A percentile compares a stretch with the other conserved stretches of the same genome.
Conservation (phyloP, 53 echinoderm and acorn worm species). For the Antedon mediterranea region DNA sequence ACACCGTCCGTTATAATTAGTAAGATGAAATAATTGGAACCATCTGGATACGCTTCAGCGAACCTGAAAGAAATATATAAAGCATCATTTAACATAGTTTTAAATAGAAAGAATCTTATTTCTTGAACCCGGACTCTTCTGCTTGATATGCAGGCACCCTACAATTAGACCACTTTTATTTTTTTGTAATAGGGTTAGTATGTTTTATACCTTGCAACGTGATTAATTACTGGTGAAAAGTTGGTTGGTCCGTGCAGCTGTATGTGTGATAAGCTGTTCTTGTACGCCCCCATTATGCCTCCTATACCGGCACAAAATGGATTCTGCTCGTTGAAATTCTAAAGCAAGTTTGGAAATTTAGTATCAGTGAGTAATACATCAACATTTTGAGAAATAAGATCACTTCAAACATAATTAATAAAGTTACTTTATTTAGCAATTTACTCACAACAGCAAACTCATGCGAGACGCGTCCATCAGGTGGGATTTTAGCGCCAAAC, state of each 20-base stretch:
- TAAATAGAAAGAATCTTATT: too few relatives aligned
- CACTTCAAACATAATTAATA: too few relatives aligned
- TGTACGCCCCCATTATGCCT: neutral
- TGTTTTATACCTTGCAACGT: neutral
- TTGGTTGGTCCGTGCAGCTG: conserved; percentile 6
- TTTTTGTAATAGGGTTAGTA: too few relatives aligned
- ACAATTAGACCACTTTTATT: too few relatives aligned
- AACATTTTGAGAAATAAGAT: too few relatives aligned
- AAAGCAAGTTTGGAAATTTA: too few relatives aligned
- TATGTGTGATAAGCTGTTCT: neutral
- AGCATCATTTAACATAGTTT: too few relatives aligned
- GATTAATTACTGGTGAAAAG: conserved; percentile 2
- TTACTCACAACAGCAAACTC: conserved; percentile 4
- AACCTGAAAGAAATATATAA: too few relatives aligned
- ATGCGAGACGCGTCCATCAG: conserved; percentile 6
- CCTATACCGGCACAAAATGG: conserved; percentile 1
- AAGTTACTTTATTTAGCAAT: too few relatives aligned
- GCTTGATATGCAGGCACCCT: too few relatives aligned
- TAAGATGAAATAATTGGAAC: conserved; percentile 93
- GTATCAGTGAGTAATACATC: too few relatives aligned
- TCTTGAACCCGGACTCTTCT: too few relatives aligned
- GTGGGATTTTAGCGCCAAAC: conserved; percentile 3
- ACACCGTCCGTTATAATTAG: conserved; percentile 97
- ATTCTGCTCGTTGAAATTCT: neutral
- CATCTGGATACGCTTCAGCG: conserved; percentile 76